Conservation (phyloP, 2,113 vertebrate genomes). For the Oenanthe melanoleuca region DNA sequence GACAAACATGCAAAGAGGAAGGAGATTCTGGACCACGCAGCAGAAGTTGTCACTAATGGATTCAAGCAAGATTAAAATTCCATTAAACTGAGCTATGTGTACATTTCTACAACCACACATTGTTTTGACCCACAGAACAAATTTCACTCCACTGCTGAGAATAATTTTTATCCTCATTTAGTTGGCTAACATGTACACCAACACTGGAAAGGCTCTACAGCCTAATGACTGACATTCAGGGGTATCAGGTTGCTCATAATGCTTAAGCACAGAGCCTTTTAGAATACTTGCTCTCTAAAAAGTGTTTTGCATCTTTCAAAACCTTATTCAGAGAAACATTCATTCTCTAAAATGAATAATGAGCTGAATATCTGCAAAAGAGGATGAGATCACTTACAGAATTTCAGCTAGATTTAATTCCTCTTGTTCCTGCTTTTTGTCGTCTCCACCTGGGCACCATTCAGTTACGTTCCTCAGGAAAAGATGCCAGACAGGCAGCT, state of each 20-base stretch:
- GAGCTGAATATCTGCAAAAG: not conserved
- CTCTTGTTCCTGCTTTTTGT: not conserved
- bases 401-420: not conserved
- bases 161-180: not conserved
- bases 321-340: not conserved
- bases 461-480: rapidly evolving
- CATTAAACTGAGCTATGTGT: not conserved
- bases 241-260: not conserved
- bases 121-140: not conserved
- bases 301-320: not conserved
- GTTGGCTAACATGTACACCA: not conserved
- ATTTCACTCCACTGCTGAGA: not conserved
- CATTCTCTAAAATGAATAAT: not conserved
- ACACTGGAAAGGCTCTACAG: not conserved
- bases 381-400: not conserved
- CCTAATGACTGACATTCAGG: not conserved
- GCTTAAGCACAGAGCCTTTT: not conserved
- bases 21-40: not conserved
- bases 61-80: not conserved
- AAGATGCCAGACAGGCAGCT: not conserved
- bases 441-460: not conserved
- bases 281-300: not conserved
- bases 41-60: not conserved
- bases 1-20: not conserved
- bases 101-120: not conserved